phyloP scores from a whole-genome alignment of 2,797 vertebrate genomes.

The Lepus townsendii region DNA sequence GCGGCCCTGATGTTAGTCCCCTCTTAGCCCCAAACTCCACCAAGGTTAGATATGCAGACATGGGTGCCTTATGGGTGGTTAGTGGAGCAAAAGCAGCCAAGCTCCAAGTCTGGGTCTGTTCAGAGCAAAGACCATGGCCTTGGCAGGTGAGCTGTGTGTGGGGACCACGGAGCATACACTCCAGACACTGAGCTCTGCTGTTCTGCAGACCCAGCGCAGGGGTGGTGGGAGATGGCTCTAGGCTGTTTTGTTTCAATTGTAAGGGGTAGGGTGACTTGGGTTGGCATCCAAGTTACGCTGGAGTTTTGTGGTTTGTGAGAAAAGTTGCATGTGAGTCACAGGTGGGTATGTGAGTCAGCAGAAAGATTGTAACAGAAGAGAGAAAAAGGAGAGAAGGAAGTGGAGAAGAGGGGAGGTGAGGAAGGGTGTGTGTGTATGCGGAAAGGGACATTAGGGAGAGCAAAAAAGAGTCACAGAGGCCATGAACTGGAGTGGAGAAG shows the following conservation, averaged over 20 bases:
- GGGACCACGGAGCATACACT: neutral
- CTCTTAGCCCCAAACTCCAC: neutral
- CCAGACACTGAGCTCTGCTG: neutral
- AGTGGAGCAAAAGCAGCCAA: too few species aligned
- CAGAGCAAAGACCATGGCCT: neutral
- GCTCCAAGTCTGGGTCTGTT: neutral
- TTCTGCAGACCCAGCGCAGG: neutral
- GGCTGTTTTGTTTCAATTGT: neutral
- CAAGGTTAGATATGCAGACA: neutral
- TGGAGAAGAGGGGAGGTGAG: neutral
- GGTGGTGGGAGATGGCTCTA: neutral
- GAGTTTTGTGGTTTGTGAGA: neutral
- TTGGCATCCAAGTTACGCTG: neutral
- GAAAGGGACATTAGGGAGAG: neutral
- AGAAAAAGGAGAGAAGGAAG: neutral
- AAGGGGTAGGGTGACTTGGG: neutral
- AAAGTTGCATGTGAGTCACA: constrained; percentile 11
- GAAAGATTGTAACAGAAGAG: neutral
- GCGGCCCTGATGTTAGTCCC: neutral
- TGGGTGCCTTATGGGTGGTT: neutral
- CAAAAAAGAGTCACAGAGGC: neutral
- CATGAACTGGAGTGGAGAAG: neutral
- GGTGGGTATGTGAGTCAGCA: neutral
- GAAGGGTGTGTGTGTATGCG: neutral
- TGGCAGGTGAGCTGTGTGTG: neutral